Base-by-base conservation (phyloP, 2,888 invertebrate genomes). In the Brachypterus glaber region DNA sequence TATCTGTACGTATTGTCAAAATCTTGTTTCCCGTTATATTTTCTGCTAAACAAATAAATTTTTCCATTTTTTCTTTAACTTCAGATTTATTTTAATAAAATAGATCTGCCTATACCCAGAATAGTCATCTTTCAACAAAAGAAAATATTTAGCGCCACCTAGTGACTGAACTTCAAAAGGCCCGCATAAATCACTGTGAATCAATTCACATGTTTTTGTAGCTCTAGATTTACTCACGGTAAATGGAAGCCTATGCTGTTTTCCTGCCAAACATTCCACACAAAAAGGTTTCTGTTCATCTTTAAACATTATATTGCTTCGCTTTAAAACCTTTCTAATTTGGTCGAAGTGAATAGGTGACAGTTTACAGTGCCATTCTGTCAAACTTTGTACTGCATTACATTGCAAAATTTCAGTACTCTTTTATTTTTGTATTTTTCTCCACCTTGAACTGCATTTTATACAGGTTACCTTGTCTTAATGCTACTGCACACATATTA, bases 171-270 rank as follows among this genome's bases (percentile, higher is more conserved):
- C 16, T 17, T 46, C 42, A 37, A 44, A 41, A 4, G 44, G 46
- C 4, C 43, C 47, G 25, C 41, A 40, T 13, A 44, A 5, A 34
- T 45, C 45, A 11, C 24, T 38, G 43, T 45, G 45, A 3, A 47
- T 17, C 13, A 45, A 26, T 16, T 43, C 40, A 12, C n/a, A n/a
- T n/a, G n/a, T n/a, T n/a, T n/a, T n/a, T n/a, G n/a, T n/a, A n/a
- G n/a, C 34, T 39, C 36, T 43, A 14, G 33, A 30, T n/a, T 30
- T 17, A 35, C 36, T 45, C 9, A 26, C 17, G 17, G 29, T 17
- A 31, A 41, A 41, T 18, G 42, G 34, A 4, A 41, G n/a, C n/a
- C n/a, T n/a, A n/a, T n/a, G n/a, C n/a, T n/a, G n/a, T n/a, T n/a
- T 45, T n/a, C 45, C 40, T 7, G 36, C 13, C 12, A 43, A 21